These are phyloP conservation scores for Betta splendens DNA, from an alignment of 2,797 vertebrate species.

Conservation along the genomic window DNA sequence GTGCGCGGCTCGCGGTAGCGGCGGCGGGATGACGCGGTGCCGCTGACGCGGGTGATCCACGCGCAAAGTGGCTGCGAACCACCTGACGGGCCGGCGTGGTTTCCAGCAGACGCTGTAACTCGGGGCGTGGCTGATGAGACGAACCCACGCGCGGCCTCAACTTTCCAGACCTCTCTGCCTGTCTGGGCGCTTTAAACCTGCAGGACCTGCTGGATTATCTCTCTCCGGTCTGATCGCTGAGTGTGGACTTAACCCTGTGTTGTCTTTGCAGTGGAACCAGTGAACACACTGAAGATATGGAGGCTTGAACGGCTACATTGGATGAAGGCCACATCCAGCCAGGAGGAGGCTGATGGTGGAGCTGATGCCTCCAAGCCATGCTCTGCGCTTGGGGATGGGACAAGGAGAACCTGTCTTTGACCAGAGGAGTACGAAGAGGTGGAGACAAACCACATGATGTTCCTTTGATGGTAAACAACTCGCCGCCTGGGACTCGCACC, in stretches of 20 bases:
- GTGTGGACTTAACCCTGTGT: conserved; percentile 20
- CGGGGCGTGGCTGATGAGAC: conserved; percentile 55
- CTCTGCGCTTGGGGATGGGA: conserved; percentile 30
- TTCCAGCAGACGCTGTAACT: conserved; percentile 16
- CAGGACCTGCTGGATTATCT: conserved; percentile 62
- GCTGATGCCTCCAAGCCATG: conserved; percentile 15
- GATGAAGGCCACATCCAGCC: conserved; percentile 2
- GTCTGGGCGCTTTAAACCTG: conserved; percentile 59
- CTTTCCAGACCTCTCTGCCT: conserved; percentile 20
- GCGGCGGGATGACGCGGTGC: background rate
- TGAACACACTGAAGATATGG: conserved; percentile 19
- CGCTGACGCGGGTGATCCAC: no score
- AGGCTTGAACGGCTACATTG: no score
- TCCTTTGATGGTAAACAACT: conserved; percentile 13
- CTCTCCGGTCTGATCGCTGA: conserved; percentile 7
- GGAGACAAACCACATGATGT: conserved; percentile 14
- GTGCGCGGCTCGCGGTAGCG: conserved; percentile 42
- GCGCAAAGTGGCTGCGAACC: no score
- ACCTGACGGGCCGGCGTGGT: background rate
- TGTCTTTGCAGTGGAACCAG: conserved; percentile 1
- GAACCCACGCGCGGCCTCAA: conserved; percentile 24
- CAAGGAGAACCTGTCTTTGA: conserved; percentile 25
- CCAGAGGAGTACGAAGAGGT: conserved; percentile 13
- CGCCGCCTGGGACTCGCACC: background rate
- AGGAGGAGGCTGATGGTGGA: conserved; percentile 35